Conservation (phyloP, 2,888 invertebrate species). For the Stegophylla sp. region DNA sequence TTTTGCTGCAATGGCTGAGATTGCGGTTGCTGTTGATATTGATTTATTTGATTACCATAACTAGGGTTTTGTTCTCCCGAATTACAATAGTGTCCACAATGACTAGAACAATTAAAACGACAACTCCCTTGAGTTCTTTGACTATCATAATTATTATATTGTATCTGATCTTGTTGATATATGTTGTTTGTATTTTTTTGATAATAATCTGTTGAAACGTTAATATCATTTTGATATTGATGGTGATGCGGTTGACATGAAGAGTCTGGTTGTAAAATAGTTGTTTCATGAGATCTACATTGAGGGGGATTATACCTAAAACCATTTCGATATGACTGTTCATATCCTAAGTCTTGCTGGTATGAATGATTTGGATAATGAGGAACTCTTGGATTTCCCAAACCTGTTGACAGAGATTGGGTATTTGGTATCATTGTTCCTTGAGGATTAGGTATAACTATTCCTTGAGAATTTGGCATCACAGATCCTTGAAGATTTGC, state of each 20-base stretch:
- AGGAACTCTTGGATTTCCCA: constrained; percentile 48
- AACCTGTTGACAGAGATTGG: constrained; percentile 27
- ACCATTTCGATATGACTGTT: constrained; percentile 43
- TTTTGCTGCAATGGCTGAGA: constrained; percentile 31
- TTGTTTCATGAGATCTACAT: constrained; percentile 56
- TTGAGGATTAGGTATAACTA: constrained; percentile 31
- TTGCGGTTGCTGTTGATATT: constrained; percentile 51
- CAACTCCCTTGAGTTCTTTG: constrained; percentile 44
- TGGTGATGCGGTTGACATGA: constrained; percentile 49
- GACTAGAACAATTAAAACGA: constrained; percentile 57
- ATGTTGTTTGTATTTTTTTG: constrained; percentile 20
- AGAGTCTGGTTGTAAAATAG: constrained; percentile 39
- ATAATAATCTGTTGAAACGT: constrained; percentile 33
- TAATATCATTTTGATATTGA: constrained; percentile 44
- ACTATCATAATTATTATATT: constrained; percentile 52
- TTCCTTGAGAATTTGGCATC: constrained; percentile 34
- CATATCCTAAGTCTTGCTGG: constrained; percentile 46
- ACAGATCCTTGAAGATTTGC: constrained; percentile 41
- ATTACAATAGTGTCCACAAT: constrained; percentile 51
- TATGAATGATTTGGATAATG: constrained; percentile 48
- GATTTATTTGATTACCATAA: constrained; percentile 49
- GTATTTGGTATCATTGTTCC: constrained; percentile 49
- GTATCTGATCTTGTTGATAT: constrained; percentile 47
- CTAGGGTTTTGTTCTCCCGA: constrained; percentile 30
- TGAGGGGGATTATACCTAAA: constrained; percentile 49